These are phyloP conservation scores for Ephialtes manifestator DNA, from an alignment of 2,888 invertebrate species.

Conservation along the genomic window DNA sequence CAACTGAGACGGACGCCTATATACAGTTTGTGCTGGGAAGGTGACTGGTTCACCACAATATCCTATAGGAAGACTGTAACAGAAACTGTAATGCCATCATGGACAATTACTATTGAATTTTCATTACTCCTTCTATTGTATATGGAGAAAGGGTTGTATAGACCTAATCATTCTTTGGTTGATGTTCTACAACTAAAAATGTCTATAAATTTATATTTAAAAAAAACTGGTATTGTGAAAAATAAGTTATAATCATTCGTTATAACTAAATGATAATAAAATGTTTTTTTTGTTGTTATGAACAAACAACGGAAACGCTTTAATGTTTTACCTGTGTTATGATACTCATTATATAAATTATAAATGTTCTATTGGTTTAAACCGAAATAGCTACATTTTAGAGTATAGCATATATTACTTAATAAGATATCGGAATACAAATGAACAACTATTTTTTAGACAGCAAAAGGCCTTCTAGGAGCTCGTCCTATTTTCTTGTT, in stretches of 20 bases:
- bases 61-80: slow-evolving; percentile 3
- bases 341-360: not conserved
- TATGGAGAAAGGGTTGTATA: not conserved
- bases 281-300: not conserved
- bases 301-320: not conserved
- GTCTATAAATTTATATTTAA: not conserved
- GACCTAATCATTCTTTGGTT: not conserved
- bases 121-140: not conserved
- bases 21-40: slow-evolving; percentile 21
- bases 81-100: not conserved
- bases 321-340: not conserved
- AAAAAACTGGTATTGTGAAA: not conserved
- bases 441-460: not conserved
- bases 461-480: not conserved
- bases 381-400: not conserved
- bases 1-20: slow-evolving; percentile 32
- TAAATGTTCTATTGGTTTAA: not conserved
- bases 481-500: not conserved
- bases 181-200: not conserved
- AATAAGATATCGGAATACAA: not conserved
- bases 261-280: not conserved
- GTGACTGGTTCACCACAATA: slow-evolving; percentile 19
- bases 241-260: not conserved
- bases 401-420: not conserved
- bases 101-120: slow-evolving; percentile 12